Evolutionary conservation across 2,888 invertebrate genomes (phyloP).

Genomic region (Drosophila maculinotata): DNA sequence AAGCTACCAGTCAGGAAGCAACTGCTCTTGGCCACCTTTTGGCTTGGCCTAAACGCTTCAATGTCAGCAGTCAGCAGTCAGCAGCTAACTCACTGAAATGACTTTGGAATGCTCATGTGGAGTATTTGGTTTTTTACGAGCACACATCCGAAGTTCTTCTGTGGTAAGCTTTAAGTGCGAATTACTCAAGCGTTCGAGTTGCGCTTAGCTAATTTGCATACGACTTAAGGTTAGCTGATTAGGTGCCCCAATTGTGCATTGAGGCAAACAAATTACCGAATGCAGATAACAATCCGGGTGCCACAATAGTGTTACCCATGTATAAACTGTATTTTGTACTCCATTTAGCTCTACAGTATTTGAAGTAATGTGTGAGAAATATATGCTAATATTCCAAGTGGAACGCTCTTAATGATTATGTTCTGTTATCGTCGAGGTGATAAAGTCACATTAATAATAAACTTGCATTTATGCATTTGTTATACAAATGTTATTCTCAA

Average conservation of each 20-base stretch:
- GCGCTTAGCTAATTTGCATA: slow-evolving; percentile 32
- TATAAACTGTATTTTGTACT: not conserved
- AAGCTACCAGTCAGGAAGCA: slow-evolving; percentile 45
- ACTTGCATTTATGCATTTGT: no score
- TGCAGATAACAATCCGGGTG: slow-evolving; percentile 35
- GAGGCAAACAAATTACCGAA: slow-evolving; percentile 40
- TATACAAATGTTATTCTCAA: not conserved
- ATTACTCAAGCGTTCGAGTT: slow-evolving; percentile 42
- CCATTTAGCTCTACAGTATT: not conserved
- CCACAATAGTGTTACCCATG: not conserved
- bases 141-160: slow-evolving; percentile 21
- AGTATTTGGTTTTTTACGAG: slow-evolving; percentile 5
- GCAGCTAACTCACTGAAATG: slow-evolving; percentile 27
- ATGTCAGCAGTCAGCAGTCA: slow-evolving; percentile 34
- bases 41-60: slow-evolving; percentile 25
- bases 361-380: not conserved
- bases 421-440: slow-evolving; percentile 1
- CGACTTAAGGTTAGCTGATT: slow-evolving; percentile 43
- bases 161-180: slow-evolving; percentile 10
- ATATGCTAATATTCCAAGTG: not conserved
- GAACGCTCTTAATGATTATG: not conserved
- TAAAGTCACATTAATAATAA: not conserved
- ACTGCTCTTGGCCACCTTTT: slow-evolving; percentile 28
- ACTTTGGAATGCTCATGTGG: slow-evolving; percentile 22
- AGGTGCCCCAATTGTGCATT: slow-evolving; percentile 53